These are phyloP conservation scores for Delia radicum DNA, from an alignment of 1,140 invertebrate genomes.

Conservation along the genomic window DNA sequence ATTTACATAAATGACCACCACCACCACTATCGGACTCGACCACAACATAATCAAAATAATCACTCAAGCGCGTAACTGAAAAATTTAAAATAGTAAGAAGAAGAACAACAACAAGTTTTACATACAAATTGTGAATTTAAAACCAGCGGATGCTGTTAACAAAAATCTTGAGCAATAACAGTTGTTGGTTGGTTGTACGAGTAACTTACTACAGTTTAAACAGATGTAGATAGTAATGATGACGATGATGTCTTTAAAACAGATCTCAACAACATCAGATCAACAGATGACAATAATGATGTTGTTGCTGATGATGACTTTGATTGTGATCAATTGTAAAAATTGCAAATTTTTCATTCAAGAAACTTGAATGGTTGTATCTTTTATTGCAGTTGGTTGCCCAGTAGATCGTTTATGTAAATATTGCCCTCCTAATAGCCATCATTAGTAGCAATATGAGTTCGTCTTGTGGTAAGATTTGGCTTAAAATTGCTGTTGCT, in stretches of 20 bases:
- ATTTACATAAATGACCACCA: background rate
- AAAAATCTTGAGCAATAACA: background rate
- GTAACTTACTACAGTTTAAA: background rate
- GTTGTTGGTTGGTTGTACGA: background rate
- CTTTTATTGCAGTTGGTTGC: too few relatives aligned
- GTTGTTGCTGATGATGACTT: background rate
- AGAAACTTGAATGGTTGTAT: background rate
- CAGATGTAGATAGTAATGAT: background rate
- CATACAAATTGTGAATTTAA: background rate
- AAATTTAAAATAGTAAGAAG: background rate
- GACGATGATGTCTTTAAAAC: too few relatives aligned
- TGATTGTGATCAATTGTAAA: constrained; percentile 1
- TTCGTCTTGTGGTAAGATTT: background rate
- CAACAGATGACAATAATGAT: background rate
- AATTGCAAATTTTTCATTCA: constrained; percentile 2
- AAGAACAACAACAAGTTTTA: background rate
- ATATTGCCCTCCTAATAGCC: background rate
- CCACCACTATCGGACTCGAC: background rate
- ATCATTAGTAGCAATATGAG: background rate
- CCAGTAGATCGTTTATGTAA: background rate
- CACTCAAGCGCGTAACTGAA: constrained; percentile 1
- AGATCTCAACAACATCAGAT: background rate
- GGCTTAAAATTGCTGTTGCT: background rate
- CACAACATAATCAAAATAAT: background rate
- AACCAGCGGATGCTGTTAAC: background rate